Evolutionary conservation across 2,797 vertebrate genomes (phyloP), one percentile per base, ranked within the genome.

Genomic region (Peromyscus aztecus): DNA sequence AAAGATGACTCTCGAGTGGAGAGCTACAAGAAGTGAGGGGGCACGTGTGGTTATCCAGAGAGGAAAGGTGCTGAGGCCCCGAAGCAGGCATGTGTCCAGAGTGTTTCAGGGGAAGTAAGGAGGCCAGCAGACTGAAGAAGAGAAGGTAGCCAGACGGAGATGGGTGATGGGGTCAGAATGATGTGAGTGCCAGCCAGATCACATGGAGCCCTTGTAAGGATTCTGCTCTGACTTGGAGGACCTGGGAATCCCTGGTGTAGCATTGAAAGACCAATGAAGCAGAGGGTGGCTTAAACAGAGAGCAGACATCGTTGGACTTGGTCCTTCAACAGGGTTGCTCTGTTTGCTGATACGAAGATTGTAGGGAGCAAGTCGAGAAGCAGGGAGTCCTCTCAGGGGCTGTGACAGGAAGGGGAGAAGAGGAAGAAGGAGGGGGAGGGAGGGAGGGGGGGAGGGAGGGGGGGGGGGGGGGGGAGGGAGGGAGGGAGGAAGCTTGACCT

Each of bases 271-370:
- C 11, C 49, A 49, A 6, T 69, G 75, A 92, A 90, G 87, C 10
- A 21, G 34, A 81, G 52, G 19, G 10, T 0, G 0, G 13, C 31
- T 90, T 90, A 46, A 85, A 43, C 43, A 82, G 52, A 86, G 29
- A 31, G 49, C 67, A 73, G 59, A 55, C 73, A 63, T 43, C 49
- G 57, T 61, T 67, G 52, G 46, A 46, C 31, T 57, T 73, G 7
- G 73, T 37, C 86, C 94, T 94, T 69, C 49, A 94, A 69, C 7
- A 86, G 73, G 37, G 82, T 31, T 77, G 29, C 2, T n/a, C n/a
- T 40, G 19, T n/a, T 71, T 55, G 19, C 59, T 71, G 17, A 81
- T 12, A 21, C 77, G 34, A 82, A 21, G 84, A 59, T 13, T 77
- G 59, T 11, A 65, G 61, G 23, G 31, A 24, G 37, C 57, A 82